These are phyloP conservation scores for Anthrax anthrax DNA, from an alignment of 2,888 invertebrate species.

Conservation along the genomic window DNA sequence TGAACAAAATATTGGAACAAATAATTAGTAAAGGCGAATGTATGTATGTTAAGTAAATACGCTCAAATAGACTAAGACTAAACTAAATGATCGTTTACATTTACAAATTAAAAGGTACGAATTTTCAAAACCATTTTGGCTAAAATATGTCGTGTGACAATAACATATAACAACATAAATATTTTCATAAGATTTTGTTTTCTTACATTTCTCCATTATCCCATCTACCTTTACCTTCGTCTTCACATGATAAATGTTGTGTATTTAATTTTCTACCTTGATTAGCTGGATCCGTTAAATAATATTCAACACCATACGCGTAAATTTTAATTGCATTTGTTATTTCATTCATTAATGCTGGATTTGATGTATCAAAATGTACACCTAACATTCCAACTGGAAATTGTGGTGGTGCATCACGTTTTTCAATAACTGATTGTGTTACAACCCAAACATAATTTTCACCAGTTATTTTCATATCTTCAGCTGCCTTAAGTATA, in stretches of 20 bases:
- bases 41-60: too few relatives aligned
- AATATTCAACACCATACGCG: constrained; percentile 79
- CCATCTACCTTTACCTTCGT: constrained; percentile 71
- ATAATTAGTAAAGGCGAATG: too few relatives aligned
- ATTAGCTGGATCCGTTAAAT: constrained; percentile 61
- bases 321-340: constrained; percentile 82
- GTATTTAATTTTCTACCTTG: constrained; percentile 32
- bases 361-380: constrained; percentile 78
- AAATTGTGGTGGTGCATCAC: constrained; percentile 60
- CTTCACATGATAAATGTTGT: constrained; percentile 63
- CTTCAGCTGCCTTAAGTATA: constrained; percentile 45
- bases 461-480: constrained; percentile 41
- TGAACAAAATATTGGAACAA: too few relatives aligned
- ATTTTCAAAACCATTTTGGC: too few relatives aligned
- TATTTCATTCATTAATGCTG: constrained; percentile 70
- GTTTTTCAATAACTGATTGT: constrained; percentile 78
- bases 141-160: too few relatives aligned
- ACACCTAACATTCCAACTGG: constrained; percentile 89
- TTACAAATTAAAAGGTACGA: too few relatives aligned
- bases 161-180: too few relatives aligned
- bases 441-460: constrained; percentile 96
- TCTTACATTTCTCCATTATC: constrained; percentile 69
- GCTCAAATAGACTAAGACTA: too few relatives aligned
- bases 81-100: too few relatives aligned
- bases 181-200: neutral